Percentiles rank a stretch among this genome's conserved stretches.
These are phyloP conservation scores for Tupaia chinensis DNA, from an alignment of 2,113 vertebrate species.

Conservation along the genomic window DNA sequence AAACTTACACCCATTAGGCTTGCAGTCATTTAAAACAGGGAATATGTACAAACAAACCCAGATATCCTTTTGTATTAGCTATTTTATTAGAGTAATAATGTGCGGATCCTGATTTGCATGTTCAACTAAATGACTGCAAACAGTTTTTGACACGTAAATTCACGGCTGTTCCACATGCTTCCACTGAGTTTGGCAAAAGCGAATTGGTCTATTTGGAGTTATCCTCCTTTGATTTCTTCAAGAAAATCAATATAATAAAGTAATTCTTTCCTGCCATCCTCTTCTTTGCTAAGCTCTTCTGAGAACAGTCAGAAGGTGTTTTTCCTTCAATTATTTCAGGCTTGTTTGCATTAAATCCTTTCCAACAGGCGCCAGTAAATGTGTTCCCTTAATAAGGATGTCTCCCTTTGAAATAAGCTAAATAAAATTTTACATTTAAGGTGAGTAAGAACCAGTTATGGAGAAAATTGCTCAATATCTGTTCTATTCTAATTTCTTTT, in stretches of 20 bases:
- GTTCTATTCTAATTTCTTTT: conserved; percentile 92
- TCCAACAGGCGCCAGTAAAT: conserved; percentile 87
- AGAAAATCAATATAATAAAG: conserved; percentile 97
- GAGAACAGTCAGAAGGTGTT: conserved; percentile 91
- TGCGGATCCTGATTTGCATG: conserved; percentile 80
- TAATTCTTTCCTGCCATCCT: conserved; percentile 93
- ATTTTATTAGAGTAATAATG: conserved; percentile 87
- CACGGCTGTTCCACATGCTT: conserved; percentile 84
- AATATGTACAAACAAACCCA: conserved; percentile 68
- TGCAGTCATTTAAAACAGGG: conserved; percentile 71
- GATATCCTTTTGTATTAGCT: conserved; percentile 74
- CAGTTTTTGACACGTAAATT: conserved; percentile 93
- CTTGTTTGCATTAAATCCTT: conserved; percentile 95
- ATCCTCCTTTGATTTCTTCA: conserved; percentile 92
- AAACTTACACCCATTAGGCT: conserved; percentile 52
- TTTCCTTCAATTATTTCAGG: conserved; percentile 96
- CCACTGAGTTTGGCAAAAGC: conserved; percentile 88
- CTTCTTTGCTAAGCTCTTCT: conserved; percentile 91
- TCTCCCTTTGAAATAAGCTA: conserved; percentile 91
- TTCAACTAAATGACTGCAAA: conserved; percentile 90
- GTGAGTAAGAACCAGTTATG: conserved; percentile 95
- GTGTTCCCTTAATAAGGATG: conserved; percentile 90
- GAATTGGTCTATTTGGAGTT: conserved; percentile 95
- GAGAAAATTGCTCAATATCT: conserved; percentile 96
- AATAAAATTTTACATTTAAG: conserved; percentile 96